Conservation (phyloP, 2,113 vertebrate species). For the Ophiodon elongatus region DNA sequence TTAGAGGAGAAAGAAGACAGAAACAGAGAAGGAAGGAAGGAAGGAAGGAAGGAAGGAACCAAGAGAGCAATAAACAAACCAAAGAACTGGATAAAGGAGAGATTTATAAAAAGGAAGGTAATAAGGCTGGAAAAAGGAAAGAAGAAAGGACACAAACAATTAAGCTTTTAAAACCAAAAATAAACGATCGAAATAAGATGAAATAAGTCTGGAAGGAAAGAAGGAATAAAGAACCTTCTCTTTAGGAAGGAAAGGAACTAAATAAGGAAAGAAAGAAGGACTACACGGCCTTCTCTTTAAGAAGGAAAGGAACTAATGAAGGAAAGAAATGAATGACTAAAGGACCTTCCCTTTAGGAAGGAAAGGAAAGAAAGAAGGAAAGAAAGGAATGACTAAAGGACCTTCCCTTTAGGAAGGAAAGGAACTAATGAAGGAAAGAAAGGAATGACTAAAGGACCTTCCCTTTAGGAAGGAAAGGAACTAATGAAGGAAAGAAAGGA, state of each 20-base stretch:
- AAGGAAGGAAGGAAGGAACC: not conserved
- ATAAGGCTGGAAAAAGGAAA: not conserved
- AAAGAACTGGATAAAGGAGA: not conserved
- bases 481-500: too few species aligned
- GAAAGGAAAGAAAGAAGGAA: not conserved
- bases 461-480: not conserved
- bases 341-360: too few species aligned
- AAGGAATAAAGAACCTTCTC: not conserved
- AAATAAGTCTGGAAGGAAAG: not conserved
- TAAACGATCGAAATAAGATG: not conserved
- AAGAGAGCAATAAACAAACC: not conserved
- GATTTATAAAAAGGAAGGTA: too few species aligned
- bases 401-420: too few species aligned
- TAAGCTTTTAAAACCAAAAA: not conserved
- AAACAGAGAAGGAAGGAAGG: not conserved
- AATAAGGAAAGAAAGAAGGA: not conserved
- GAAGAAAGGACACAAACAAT: not conserved
- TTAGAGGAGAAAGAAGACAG: not conserved
- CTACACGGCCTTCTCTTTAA: too few species aligned
- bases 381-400: not conserved
- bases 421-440: not conserved
- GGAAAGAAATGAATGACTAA: too few species aligned
- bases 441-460: not conserved
- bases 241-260: not conserved
- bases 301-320: not conserved